Percentiles rank a stretch among this genome's conserved stretches.
Conservation (phyloP, 2,113 vertebrate genomes). For the Pseudorhombus dupliciocellatus region DNA sequence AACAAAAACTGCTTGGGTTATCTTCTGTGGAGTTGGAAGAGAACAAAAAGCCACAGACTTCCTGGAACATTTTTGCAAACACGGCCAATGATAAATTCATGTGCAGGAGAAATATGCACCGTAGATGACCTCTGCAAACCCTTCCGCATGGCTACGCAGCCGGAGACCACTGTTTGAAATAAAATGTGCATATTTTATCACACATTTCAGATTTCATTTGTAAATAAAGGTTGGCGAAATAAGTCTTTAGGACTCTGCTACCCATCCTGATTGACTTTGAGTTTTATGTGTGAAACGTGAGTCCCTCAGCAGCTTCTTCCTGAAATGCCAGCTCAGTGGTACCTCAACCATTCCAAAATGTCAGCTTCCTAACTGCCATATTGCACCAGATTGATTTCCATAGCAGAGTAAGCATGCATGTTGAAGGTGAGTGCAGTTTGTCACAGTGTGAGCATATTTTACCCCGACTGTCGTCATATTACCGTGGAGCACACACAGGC, state of each 20-base stretch:
- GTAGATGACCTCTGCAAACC: neutral
- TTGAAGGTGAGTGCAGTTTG: neutral
- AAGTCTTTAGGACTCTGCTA: neutral
- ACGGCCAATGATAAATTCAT: neutral
- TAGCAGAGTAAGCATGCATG: constrained; percentile 5
- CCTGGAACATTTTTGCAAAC: neutral
- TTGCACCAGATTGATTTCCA: constrained; percentile 5
- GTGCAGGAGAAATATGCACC: neutral
- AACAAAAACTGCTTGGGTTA: neutral
- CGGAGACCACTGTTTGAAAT: neutral
- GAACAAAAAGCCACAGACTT: neutral
- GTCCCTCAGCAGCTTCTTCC: neutral
- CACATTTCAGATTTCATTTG: neutral
- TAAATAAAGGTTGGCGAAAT: neutral
- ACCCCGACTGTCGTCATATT: neutral
- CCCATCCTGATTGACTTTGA: neutral
- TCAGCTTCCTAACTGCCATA: constrained; percentile 11
- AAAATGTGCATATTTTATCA: neutral
- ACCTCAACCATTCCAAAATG: constrained; percentile 26
- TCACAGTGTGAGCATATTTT: neutral
- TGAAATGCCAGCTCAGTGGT: constrained; percentile 28
- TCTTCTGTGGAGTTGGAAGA: neutral
- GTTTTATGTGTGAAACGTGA: neutral
- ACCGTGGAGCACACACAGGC: neutral
- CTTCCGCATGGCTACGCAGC: no score